Evolutionary conservation across 2,888 invertebrate genomes (phyloP).

Genomic region (Lypha dubia): DNA sequence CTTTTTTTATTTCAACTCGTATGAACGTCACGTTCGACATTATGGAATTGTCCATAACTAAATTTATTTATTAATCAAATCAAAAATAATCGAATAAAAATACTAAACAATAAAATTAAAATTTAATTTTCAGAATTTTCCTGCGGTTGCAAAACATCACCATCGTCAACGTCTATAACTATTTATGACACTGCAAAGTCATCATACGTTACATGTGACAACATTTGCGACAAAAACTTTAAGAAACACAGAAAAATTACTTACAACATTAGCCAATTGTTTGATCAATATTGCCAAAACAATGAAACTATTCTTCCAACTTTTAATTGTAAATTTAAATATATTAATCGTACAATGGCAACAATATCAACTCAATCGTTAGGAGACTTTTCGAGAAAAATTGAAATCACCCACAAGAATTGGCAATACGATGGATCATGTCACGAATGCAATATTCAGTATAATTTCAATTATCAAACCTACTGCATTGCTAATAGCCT

Average conservation of each 20-base stretch:
- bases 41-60: no score
- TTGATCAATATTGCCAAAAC: conserved; percentile 48
- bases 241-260: neutral
- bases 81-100: neutral
- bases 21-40: no score
- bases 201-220: conserved; percentile 78
- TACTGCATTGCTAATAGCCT: conserved; percentile 80
- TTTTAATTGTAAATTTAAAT: conserved; percentile 77
- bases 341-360: conserved; percentile 76
- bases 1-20: no score
- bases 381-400: conserved; percentile 61
- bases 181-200: conserved; percentile 78
- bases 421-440: conserved; percentile 74
- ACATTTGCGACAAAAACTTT: conserved; percentile 73
- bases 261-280: conserved; percentile 21
- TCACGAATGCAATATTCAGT: conserved; percentile 77
- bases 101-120: neutral
- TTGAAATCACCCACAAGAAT: conserved; percentile 70
- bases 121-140: conserved; percentile 80
- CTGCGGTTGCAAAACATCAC: conserved; percentile 82
- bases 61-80: no score
- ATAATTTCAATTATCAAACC: conserved; percentile 79
- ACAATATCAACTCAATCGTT: conserved; percentile 64
- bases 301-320: conserved; percentile 53
- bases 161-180: conserved; percentile 55